Conservation (phyloP, 1,140 invertebrate genomes). For the Cheumatopsyche charites region DNA sequence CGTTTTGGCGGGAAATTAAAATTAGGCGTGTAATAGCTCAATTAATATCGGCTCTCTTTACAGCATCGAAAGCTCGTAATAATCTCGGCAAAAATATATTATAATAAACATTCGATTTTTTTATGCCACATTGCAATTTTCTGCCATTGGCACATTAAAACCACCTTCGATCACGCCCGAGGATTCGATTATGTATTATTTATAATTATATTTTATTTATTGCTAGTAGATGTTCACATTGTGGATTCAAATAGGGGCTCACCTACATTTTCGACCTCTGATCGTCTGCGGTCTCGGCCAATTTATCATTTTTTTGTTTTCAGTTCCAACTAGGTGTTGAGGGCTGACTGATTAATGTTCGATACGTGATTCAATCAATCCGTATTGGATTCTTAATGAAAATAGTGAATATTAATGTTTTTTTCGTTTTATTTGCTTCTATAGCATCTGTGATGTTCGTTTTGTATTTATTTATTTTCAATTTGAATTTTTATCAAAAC, state of each 20-base stretch:
- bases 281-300: neutral
- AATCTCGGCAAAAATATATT: too few species aligned
- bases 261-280: neutral
- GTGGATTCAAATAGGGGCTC: neutral
- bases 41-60: neutral
- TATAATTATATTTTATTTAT: too few species aligned
- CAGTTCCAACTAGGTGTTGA: neutral
- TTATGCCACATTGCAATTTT: too few species aligned
- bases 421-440: too few species aligned
- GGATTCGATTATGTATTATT: slow-evolving; percentile 10
- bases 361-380: slow-evolving; percentile 1
- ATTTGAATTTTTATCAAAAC: too few species aligned
- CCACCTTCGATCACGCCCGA: neutral
- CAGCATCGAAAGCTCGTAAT: too few species aligned
- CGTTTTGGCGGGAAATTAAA: slow-evolving; percentile 13
- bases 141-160: neutral
- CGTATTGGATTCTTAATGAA: too few species aligned
- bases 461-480: too few species aligned
- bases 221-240: too few species aligned
- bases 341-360: neutral
- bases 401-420: too few species aligned
- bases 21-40: slow-evolving; percentile 16
- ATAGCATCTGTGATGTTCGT: too few species aligned
- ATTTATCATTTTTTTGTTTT: slow-evolving; percentile 6
- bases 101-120: too few species aligned